Base-by-base conservation (phyloP, 2,797 vertebrate genomes). In the Bradypodion ventrale region DNA sequence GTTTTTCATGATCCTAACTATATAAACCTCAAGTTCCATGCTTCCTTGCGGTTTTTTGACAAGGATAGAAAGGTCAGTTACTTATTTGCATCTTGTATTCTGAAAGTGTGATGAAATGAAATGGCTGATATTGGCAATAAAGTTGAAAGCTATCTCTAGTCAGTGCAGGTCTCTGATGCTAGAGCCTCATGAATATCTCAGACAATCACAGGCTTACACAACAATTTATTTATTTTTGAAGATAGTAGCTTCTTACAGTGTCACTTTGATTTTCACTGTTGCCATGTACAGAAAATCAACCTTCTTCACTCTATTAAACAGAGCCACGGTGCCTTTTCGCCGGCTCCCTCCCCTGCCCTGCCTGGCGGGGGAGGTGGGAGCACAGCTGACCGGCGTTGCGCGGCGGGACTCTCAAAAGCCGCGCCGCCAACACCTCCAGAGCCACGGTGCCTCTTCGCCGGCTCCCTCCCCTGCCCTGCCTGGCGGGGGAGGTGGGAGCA, bases 71-170 rank as follows among this genome's bases (percentile, higher is more conserved):
- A 90, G 60, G 44, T 66, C 44, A 89, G 10, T 78, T 82, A 85
- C 52, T 63, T 85, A 85, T 2, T 85, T 49, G 79, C 83, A 32
- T 80, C 37, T 23, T 84, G 49, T 75, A 52, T 8, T 84, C 60
- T 85, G 79, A 85, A 59, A 78, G 0, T 32, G 21, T n/a, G n/a
- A n/a, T 87, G 81, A 86, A 88, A 84, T 1, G 21, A 80, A 65
- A 75, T 32, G 46, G 32, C 65, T 80, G 75, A 83, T 12, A 32
- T 46, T 75, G 46, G 52, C 89, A 89, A 78, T 77, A 88, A 78
- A 35, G 88, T 89, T 52, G 1, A 88, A 91, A 89, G 69, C 29
- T 89, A 80, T 85, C 62, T 60, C 77, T 82, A 78, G 79, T 75
- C 42, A 46, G 68, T 42, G 80, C 29, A 49, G 40, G 68, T 29